Base-by-base conservation (phyloP, 2,113 vertebrate genomes). In the Paracanthobrama guichenoti region DNA sequence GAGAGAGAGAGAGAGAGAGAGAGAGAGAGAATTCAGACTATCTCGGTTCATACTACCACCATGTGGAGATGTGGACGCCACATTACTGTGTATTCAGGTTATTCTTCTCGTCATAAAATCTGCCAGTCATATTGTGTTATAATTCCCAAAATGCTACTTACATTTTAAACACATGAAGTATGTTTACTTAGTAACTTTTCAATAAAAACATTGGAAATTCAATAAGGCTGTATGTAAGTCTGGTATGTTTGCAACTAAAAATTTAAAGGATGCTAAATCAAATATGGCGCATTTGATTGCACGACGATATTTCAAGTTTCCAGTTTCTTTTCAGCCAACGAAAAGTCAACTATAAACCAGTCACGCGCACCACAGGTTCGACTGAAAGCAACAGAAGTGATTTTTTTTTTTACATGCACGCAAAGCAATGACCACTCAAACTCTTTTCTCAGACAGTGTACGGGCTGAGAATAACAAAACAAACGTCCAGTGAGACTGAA, bases 401-500 rank as follows among this genome's bases (percentile, higher is more conserved):
- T 73, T 73, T 31, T 31, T 39, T 6, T 39, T 35, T 83, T 81
- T 39, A 62, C 44, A 53, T 35, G 67, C 75, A 75, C 35, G 77
- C 50, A 88, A 77, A 50, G 28, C 87, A 55, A 88, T 74, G 55
- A 79, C 69, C 64, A 39, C 81, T 71, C 71, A 78, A 85, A 79
- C 55, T 73, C 73, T 60, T n/a, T 82, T 82, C 64, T 79, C 71
- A 60, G 64, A 75, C 64, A 86, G 80, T 79, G 44, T 57, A 84
- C 84, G 64, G 64, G 79, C 18, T 55, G 67, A 75, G 85, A 83
- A 87, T 84, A 83, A 82, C 80, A 85, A 87, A 62, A 82, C 73
- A 79, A 90, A 90, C 90, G 88, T 91, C 90, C 85, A 85, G 59
- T 76, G 85, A 89, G 85, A 88, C 85, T 76, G 89, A 88, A 89